phyloP scores from a whole-genome alignment of 2,888 invertebrate genomes.

The Epirrhoe alternata region DNA sequence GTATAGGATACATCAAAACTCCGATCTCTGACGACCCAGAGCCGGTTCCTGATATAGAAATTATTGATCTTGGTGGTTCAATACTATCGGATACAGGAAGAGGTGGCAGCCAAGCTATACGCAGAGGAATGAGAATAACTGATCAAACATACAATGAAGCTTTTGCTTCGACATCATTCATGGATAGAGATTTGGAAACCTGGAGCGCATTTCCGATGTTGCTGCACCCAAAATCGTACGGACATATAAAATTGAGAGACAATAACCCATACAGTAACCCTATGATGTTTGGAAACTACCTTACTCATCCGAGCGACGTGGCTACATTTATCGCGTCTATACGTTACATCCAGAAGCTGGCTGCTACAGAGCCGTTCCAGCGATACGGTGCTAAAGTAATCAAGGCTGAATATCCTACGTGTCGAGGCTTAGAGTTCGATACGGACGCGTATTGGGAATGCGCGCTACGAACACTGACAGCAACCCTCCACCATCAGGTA shows the following conservation, averaged over 20 bases:
- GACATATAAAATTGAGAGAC: conserved; percentile 88
- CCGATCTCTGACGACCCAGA: conserved; percentile 83
- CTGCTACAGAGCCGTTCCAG: conserved; percentile 85
- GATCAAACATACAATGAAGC: conserved; percentile 83
- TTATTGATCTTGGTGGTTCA: conserved; percentile 87
- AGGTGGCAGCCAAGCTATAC: conserved; percentile 70
- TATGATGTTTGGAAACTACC: conserved; percentile 92
- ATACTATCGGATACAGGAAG: conserved; percentile 85
- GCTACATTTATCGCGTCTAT: conserved; percentile 86
- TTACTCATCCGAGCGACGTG: conserved; percentile 86
- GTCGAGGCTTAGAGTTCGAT: conserved; percentile 76
- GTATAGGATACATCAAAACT: conserved; percentile 87
- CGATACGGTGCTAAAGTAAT: conserved; percentile 82
- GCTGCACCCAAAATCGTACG: conserved; percentile 90
- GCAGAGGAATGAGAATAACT: conserved; percentile 83
- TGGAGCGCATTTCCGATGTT: conserved; percentile 88
- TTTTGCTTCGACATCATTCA: conserved; percentile 79
- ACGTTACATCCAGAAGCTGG: conserved; percentile 85
- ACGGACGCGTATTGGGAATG: conserved; percentile 90
- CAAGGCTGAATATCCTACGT: conserved; percentile 81
- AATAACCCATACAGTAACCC: conserved; percentile 91
- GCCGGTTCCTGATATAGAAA: conserved; percentile 88
- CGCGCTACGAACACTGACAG: conserved; percentile 85
- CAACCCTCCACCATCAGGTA: conserved; percentile 87
- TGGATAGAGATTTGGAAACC: conserved; percentile 72